Evolutionary conservation across 2,797 vertebrate species (phyloP).

Genomic region (Chelon labrosus): DNA sequence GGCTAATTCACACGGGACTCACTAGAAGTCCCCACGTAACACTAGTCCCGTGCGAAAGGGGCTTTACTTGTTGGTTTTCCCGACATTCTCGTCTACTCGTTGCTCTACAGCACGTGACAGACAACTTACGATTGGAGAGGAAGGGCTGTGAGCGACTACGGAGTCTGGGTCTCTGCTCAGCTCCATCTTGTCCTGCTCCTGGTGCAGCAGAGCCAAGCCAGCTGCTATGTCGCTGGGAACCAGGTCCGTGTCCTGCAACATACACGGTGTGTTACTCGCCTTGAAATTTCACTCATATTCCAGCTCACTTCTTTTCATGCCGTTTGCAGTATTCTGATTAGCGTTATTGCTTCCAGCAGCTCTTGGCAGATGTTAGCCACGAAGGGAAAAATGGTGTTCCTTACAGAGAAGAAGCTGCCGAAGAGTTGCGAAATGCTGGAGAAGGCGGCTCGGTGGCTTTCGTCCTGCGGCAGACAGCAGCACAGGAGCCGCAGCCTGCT

Average conservation of each 20-base stretch:
- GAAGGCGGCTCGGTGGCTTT: constrained; percentile 91
- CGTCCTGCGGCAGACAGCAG: constrained; percentile 93
- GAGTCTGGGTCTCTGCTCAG: constrained; percentile 86
- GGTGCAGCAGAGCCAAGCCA: constrained; percentile 94
- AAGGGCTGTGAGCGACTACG: constrained; percentile 83
- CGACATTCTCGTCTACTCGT: accelerated
- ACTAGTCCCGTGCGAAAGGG: too few species aligned
- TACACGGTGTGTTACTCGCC: background rate
- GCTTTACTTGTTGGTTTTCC: background rate
- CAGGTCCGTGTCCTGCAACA: constrained; percentile 94
- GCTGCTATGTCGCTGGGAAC: constrained; percentile 97
- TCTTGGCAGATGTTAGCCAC: background rate
- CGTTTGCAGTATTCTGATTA: background rate
- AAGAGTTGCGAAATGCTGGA: constrained; percentile 93
- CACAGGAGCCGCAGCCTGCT: constrained; percentile 91
- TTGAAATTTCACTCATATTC: background rate
- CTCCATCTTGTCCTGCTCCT: constrained; percentile 93
- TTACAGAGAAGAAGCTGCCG: constrained; percentile 92
- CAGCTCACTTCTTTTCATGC: background rate
- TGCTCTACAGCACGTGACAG: background rate
- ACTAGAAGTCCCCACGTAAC: too few species aligned
- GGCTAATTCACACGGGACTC: too few species aligned
- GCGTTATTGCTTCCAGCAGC: too few species aligned
- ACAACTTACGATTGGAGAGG: constrained; percentile 84
- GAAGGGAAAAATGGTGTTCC: constrained; percentile 19